Conservation (phyloP, 2,888 invertebrate species). For the Argyresthia goedartella region DNA sequence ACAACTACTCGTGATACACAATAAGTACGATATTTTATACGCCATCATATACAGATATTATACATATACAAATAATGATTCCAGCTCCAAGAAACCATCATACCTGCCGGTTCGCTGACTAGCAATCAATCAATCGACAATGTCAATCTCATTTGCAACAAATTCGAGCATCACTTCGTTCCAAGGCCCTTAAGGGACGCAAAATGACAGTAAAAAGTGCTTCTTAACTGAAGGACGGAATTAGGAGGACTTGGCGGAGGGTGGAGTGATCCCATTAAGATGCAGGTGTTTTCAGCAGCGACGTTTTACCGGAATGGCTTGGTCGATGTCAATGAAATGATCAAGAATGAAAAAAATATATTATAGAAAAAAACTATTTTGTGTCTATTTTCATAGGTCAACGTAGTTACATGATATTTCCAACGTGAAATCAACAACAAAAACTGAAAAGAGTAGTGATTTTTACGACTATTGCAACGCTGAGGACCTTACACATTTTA, state of each 20-base stretch:
- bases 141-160: constrained; percentile 5
- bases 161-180: constrained; percentile 2
- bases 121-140: constrained; percentile 2
- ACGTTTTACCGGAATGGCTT: not conserved
- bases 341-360: too few relatives aligned
- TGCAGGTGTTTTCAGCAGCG: constrained; percentile 1
- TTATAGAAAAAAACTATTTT: too few relatives aligned
- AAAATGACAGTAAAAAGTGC: constrained; percentile 54
- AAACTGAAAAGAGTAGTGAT: too few relatives aligned
- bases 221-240: constrained; percentile 35
- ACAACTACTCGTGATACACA: too few relatives aligned
- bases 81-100: not conserved
- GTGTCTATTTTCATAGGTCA: too few relatives aligned
- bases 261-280: constrained; percentile 5
- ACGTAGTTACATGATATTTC: too few relatives aligned
- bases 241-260: constrained; percentile 31
- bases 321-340: not conserved
- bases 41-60: too few relatives aligned
- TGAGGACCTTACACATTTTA: too few relatives aligned
- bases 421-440: too few relatives aligned
- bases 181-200: constrained; percentile 47
- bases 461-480: too few relatives aligned
- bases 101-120: not conserved
- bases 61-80: too few relatives aligned
- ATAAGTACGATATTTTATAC: too few relatives aligned